Base-by-base conservation (phyloP, 2,888 invertebrate species). In the Drosophila mayaguana region DNA sequence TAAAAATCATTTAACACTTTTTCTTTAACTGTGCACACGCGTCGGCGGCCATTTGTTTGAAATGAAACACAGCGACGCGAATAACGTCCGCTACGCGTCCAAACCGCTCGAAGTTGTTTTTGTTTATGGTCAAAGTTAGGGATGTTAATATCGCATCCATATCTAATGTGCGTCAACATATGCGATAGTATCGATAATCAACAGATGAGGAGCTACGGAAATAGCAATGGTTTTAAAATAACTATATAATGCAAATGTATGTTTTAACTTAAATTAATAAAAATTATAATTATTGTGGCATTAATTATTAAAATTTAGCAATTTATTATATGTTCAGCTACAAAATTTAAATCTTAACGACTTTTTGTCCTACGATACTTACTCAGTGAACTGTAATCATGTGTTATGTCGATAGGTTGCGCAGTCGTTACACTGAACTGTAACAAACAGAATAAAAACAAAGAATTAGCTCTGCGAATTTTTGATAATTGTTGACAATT, bases 31-130 rank as follows among this genome's bases (percentile, higher is more conserved):
- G 12, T 14, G 63, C 51, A 74, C 65, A 63, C 78, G 78, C 81
- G 76, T 70, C 80, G 81, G 78, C 81, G 78, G 78, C 78, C 81
- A 81, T 81, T 78, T 77, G 81, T 78, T 78, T 77, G 78, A 78
- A 69, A 57, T 71, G 32, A 34, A 50, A 77, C 62, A 72, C 36
- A 46, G 28, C 32, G 57, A 71, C 72, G 66, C 77, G 81, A 80
- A 61, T 65, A 61, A 18, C 78, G 72, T 76, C 81, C 77, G 81
- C 63, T 18, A 48, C 81, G 72, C 77, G 78, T 45, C 66, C 16
- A 51, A 66, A 38, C 77, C 81, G 77, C 66, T 77, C 63, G 54
- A 62, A 59, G 72, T 80, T 76, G 81, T 77, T 80, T 77, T 80
- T 77, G 77, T 77, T 77, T 77, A 77, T 77, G 77, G 46, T 65